Evolutionary conservation across 2,888 invertebrate species (phyloP).

Genomic region (Netelia fuscicornis): DNA sequence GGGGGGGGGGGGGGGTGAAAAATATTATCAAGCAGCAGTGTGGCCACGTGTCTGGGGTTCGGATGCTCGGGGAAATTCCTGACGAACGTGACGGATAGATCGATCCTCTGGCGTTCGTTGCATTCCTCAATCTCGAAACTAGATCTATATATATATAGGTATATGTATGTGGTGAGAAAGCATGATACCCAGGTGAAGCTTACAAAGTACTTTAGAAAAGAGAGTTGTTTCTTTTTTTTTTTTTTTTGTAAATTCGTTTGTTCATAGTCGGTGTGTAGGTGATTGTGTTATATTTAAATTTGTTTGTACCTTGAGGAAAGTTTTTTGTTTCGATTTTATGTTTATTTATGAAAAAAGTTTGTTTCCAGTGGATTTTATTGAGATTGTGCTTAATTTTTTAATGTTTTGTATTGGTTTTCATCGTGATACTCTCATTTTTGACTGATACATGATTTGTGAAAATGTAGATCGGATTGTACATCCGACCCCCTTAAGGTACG

Average conservation of each 20-base stretch:
- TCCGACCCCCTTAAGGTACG: no score
- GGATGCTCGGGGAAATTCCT: conserved; percentile 53
- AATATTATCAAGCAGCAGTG: conserved; percentile 40
- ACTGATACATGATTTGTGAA: no score
- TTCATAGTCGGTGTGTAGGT: background rate
- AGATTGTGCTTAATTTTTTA: no score
- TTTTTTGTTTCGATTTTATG: no score
- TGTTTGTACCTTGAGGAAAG: no score
- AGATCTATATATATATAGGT: conserved; percentile 1
- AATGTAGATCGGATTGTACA: no score
- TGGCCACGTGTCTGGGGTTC: conserved; percentile 57
- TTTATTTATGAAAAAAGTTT: no score
- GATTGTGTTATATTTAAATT: no score
- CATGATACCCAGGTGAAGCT: background rate
- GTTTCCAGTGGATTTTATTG: no score
- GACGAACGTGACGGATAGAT: conserved; percentile 40
- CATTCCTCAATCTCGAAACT: conserved; percentile 46
- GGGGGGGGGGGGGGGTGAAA: conserved; percentile 17
- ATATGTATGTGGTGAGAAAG: background rate
- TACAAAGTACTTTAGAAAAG: background rate
- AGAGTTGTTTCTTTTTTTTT: background rate
- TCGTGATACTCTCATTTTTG: no score
- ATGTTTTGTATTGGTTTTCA: no score
- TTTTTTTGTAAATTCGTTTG: background rate
- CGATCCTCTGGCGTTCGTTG: conserved; percentile 45